Conservation (phyloP, 2,113 vertebrate species). For the Cisticola juncidis region DNA sequence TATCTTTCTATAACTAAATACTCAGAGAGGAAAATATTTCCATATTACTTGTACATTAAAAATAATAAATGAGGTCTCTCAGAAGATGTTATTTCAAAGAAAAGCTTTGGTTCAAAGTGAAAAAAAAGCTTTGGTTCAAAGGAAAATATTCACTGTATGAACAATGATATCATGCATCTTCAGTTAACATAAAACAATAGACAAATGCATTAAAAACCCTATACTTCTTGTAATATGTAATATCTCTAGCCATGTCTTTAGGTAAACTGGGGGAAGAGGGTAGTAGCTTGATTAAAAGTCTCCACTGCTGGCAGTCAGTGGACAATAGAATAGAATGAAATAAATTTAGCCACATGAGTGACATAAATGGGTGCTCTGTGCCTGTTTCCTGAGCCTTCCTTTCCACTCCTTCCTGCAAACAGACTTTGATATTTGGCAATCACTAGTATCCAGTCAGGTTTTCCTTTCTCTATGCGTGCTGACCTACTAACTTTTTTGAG, state of each 20-base stretch:
- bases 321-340: not conserved
- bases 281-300: not conserved
- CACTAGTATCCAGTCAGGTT: not conserved
- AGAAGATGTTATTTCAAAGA: not conserved
- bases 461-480: not conserved
- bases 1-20: not conserved
- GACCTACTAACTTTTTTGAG: not conserved
- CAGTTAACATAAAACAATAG: not conserved
- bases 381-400: not conserved
- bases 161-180: not conserved
- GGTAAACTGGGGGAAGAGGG: not conserved
- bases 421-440: not conserved
- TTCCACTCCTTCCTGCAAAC: not conserved
- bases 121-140: not conserved
- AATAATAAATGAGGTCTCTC: not conserved
- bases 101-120: not conserved
- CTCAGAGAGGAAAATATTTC: not conserved
- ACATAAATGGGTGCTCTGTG: not conserved
- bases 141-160: not conserved
- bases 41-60: not conserved
- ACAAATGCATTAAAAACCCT: not conserved
- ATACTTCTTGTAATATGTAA: not conserved
- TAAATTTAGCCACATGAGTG: not conserved
- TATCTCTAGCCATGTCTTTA: not conserved
- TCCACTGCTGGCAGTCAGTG: not conserved